Percentiles rank a stretch among this genome's conserved stretches.
phyloP scores from a whole-genome alignment of 1,140 invertebrate species.

The Scaptomyza montana region DNA sequence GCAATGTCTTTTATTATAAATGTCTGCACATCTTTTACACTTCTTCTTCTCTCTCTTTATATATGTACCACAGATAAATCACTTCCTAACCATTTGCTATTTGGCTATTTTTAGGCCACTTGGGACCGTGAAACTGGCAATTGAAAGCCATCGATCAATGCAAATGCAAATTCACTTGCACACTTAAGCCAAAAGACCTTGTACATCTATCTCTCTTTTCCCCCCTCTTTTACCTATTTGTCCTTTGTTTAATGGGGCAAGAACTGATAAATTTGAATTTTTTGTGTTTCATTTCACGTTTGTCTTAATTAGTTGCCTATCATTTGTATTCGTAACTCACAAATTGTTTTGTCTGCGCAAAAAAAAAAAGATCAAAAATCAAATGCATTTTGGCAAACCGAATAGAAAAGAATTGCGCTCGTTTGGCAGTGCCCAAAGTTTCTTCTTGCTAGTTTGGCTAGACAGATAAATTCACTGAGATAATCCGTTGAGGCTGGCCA shows the following conservation, averaged over 20 bases:
- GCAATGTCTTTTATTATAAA: too few relatives aligned
- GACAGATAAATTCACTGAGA: slow-evolving; percentile 25
- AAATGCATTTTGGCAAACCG: slow-evolving; percentile 30
- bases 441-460: slow-evolving; percentile 21
- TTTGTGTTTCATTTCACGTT: slow-evolving; percentile 48
- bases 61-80: slow-evolving; percentile 43
- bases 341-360: slow-evolving; percentile 20
- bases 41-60: background rate
- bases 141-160: slow-evolving; percentile 68
- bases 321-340: slow-evolving; percentile 4
- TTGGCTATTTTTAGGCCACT: slow-evolving; percentile 56
- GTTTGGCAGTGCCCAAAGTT: slow-evolving; percentile 15
- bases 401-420: slow-evolving; percentile 12
- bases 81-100: slow-evolving; percentile 58
- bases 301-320: slow-evolving; percentile 39
- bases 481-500: slow-evolving; percentile 15
- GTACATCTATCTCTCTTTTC: slow-evolving; percentile 7
- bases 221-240: background rate
- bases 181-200: slow-evolving; percentile 47
- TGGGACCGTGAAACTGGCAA: slow-evolving; percentile 43
- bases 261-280: slow-evolving; percentile 57
- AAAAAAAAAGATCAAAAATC: background rate
- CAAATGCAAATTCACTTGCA: slow-evolving; percentile 37
- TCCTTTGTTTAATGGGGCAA: slow-evolving; percentile 26
- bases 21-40: too few relatives aligned